These are phyloP conservation scores for Oenanthe melanoleuca DNA, from an alignment of 2,113 vertebrate species.

Conservation along the genomic window DNA sequence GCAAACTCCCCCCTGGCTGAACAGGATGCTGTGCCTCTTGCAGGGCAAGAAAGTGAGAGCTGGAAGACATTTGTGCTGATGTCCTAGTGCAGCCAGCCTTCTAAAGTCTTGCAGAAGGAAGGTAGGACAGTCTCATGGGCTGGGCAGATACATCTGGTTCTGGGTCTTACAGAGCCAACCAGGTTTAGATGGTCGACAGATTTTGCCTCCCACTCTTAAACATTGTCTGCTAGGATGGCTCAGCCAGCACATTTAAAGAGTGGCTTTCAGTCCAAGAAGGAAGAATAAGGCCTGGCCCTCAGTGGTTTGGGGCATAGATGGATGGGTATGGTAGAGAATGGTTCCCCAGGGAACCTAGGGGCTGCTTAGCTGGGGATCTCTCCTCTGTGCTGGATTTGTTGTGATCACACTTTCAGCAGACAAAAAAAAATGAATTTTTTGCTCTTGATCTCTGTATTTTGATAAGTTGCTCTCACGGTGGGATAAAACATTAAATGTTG, in stretches of 20 bases:
- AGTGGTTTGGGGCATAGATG: neutral
- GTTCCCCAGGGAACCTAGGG: neutral
- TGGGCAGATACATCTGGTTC: rapidly evolving
- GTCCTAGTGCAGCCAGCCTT: neutral
- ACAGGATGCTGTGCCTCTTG: neutral
- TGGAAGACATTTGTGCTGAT: neutral
- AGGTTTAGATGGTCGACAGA: neutral
- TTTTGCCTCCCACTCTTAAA: neutral
- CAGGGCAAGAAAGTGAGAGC: neutral
- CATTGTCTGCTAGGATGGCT: neutral
- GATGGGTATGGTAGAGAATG: neutral
- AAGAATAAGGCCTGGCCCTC: neutral
- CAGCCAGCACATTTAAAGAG: neutral
- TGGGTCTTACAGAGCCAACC: neutral
- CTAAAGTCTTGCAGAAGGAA: neutral
- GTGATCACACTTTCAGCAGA: neutral
- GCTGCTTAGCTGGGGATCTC: neutral
- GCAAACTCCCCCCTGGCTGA: slow-evolving; percentile 41
- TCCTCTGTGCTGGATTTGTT: neutral
- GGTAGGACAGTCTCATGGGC: neutral
- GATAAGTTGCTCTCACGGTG: neutral
- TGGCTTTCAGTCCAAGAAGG: neutral
- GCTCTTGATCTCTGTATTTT: neutral
- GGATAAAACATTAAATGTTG: neutral
- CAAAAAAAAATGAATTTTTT: neutral